Conservation (phyloP, 2,888 invertebrate species). For the Dolomedes plantarius region DNA sequence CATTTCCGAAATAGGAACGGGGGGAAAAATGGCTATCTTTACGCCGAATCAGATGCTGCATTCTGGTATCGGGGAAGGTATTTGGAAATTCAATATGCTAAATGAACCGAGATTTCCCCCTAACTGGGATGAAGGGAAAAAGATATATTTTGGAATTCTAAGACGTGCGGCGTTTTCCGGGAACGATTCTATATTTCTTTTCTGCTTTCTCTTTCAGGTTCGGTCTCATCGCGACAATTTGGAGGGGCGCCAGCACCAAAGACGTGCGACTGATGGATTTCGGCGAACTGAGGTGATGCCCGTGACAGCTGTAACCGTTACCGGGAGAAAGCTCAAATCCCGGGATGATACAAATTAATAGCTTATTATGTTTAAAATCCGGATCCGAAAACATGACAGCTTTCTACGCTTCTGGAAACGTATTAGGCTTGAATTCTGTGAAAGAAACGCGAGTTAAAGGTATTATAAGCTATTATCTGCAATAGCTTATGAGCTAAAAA, state of each 20-base stretch:
- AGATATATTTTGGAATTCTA: background rate
- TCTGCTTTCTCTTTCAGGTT: background rate
- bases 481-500: too few species aligned
- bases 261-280: background rate
- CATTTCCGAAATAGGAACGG: too few species aligned
- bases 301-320: background rate
- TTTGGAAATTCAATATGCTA: background rate
- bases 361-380: background rate
- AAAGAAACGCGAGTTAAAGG: too few species aligned
- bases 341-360: background rate
- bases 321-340: background rate
- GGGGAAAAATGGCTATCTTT: too few species aligned
- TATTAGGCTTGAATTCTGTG: too few species aligned
- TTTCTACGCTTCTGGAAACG: too few species aligned
- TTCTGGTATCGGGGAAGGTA: background rate
- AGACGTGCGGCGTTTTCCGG: background rate
- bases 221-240: background rate
- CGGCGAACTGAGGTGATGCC: background rate
- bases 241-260: background rate
- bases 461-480: too few species aligned
- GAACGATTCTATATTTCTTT: background rate
- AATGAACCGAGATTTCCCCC: background rate
- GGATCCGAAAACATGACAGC: too few species aligned
- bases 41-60: too few species aligned
- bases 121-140: background rate